A percentile compares a stretch with the other conserved stretches of the same genome.
Conservation (phyloP, 2,888 invertebrate genomes). For the Lasioglossum pauxillum region DNA sequence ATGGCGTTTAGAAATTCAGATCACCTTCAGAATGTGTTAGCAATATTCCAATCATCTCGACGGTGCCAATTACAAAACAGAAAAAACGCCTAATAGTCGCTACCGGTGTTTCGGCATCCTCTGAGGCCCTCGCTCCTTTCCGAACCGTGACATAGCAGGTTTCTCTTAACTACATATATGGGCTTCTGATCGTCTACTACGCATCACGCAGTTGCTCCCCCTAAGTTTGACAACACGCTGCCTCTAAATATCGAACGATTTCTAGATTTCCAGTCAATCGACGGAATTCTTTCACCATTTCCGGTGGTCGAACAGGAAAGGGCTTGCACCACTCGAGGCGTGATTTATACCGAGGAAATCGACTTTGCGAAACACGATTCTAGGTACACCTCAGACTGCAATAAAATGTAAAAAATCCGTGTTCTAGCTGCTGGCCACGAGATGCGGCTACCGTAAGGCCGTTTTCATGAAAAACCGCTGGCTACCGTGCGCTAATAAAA, state of each 20-base stretch:
- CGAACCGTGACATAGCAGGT: conserved; percentile 61
- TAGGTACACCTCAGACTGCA: conserved; percentile 18
- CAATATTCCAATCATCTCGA: conserved; percentile 23
- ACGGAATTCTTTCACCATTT: not conserved
- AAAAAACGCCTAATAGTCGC: conserved; percentile 65
- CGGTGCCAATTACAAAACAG: conserved; percentile 42
- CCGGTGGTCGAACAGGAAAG: not conserved
- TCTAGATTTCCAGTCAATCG: too few species aligned
- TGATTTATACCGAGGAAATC: conserved; percentile 42
- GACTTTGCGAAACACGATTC: conserved; percentile 32
- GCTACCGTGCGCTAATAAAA: conserved; percentile 54
- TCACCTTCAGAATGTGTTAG: conserved; percentile 20
- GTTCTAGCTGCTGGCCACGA: conserved; percentile 31
- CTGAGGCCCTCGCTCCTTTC: conserved; percentile 58
- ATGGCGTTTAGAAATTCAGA: conserved; percentile 26
- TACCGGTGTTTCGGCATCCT: conserved; percentile 77
- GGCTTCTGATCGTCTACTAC: conserved; percentile 12
- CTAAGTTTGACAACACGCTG: not conserved
- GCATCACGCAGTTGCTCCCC: not conserved
- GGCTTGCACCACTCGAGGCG: not conserved
- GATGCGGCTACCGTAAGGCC: conserved; percentile 44
- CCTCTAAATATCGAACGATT: not conserved
- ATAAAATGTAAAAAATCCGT: conserved; percentile 46
- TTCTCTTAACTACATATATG: conserved; percentile 37
- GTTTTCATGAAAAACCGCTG: conserved; percentile 26